Base-by-base conservation (phyloP, 2,797 vertebrate species). In the Amazona ochrocephala region DNA sequence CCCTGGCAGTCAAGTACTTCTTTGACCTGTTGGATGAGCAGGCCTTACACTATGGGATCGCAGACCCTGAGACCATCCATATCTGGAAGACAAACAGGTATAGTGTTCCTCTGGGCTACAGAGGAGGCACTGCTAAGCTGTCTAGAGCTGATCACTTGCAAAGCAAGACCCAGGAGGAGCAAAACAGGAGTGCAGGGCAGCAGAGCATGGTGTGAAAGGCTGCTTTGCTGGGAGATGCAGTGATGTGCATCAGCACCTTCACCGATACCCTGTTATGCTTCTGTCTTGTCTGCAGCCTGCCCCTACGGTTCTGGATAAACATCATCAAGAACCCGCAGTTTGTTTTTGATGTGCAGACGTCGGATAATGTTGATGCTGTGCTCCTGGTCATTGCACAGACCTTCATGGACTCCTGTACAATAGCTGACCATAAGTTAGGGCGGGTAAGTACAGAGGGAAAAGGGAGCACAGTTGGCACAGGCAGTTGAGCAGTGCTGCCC, bases 81-180 rank as follows among this genome's bases (percentile, higher is more conserved):
- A 99, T 99, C 84, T 99, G 99, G 99, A 99, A 99, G 97, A 99
- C 99, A 86, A 99, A 99, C 98, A 99, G 99, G 99, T 99, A 96
- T 0, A 13, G 37, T 21, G 12, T 10, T 29, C 42, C 24, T 22
- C 20, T 17, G 44, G 13, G 30, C 39, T 26, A 18, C 1, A 3
- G 47, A 41, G 45, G 62, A 90, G 66, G 41, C 51, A 72, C 61
- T 42, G 51, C 65, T 61, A 5, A 77, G 54, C 82, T 64, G 5
- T 47, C 65, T 34, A 32, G 67, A 92, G 80, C 44, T 50, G 50
- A 18, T 42, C 7, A 5, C 45, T 65, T 61, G 39, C 34, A 12
- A 60, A 78, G 68, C 26, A 58, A 34, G 50, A 39, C 68, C 9
- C 56, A 58, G 56, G 56, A 58, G 54, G 10, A 84, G 39, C 11